Evolutionary conservation across 2,113 vertebrate species (phyloP), one percentile per base, ranked within the genome.

Genomic region (Semicossyphus pulcher): DNA sequence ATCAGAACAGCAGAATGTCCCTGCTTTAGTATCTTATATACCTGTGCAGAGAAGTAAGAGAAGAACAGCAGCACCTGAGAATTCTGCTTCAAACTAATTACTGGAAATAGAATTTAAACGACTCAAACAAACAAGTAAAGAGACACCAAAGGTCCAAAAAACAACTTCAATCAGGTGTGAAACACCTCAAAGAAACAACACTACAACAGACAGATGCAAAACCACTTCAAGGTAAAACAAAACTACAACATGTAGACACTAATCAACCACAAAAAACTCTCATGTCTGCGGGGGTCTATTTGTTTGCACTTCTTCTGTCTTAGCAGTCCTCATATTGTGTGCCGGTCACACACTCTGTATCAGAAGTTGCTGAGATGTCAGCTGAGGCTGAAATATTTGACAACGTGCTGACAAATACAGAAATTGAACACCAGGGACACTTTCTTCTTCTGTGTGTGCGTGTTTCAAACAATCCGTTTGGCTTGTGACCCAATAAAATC

Each of bases 371-470:
- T 61, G 37, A 69, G 59, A n/a, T 34, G 61, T 53, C 60, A 31
- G 51, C 64, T 29, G 21, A 66, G 41, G 10, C 36, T 28, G 11
- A 45, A 61, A 18, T 18, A 1, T 73, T 48, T 18, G 53, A 51
- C 61, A 64, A 57, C n/a, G 14, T 52, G 72, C 80, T 72, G 65
- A 75, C 34, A 20, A 11, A 37, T 2, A 18, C 25, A 68, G 79
- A 72, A 60, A 51, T 6, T 7, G 5, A 60, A 62, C 76, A 61
- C 49, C 56, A 18, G 26, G 47, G 57, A 54, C 15, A 1, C 28
- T 16, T 36, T 63, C 61, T 42, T 63, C 0, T 16, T 53, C 52
- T 29, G 18, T n/a, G 25, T 32, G 25, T 48, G 23, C 28, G 26
- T 26, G 42, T 52, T 41, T 37, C 8, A n/a, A n/a, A n/a, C n/a